Conservation (phyloP, 2,888 invertebrate species). For the Drosophila differens region DNA sequence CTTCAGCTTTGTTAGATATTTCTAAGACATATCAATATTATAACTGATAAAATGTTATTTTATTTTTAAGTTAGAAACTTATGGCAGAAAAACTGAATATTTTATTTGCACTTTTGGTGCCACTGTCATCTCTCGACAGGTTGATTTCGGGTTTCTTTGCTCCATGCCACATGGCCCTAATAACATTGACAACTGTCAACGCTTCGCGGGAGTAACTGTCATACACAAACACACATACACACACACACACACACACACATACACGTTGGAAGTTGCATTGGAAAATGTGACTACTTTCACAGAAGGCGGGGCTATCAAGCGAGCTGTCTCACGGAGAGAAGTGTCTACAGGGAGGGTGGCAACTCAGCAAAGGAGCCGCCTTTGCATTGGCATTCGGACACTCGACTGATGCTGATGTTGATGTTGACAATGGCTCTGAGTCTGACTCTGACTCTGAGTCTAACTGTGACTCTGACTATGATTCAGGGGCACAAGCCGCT, state of each 20-base stretch:
- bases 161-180: conserved; percentile 53
- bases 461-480: neutral
- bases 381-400: conserved; percentile 36
- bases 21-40: neutral
- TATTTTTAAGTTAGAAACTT: neutral
- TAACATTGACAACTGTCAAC: conserved; percentile 76
- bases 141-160: conserved; percentile 3
- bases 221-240: conserved; percentile 36
- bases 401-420: neutral
- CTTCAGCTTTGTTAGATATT: neutral
- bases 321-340: conserved; percentile 34
- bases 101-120: neutral
- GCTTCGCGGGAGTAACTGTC: conserved; percentile 64
- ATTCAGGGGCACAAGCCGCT: conserved; percentile 62
- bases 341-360: neutral
- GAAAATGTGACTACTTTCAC: conserved; percentile 26
- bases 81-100: neutral
- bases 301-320: conserved; percentile 39
- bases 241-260: conserved; percentile 30
- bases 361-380: conserved; percentile 15
- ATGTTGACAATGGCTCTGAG: neutral
- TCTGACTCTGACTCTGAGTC: neutral
- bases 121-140: conserved; percentile 8
- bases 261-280: neutral
- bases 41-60: neutral